Base-by-base conservation (phyloP, 2,888 invertebrate species). In the Sicus ferrugineus region DNA sequence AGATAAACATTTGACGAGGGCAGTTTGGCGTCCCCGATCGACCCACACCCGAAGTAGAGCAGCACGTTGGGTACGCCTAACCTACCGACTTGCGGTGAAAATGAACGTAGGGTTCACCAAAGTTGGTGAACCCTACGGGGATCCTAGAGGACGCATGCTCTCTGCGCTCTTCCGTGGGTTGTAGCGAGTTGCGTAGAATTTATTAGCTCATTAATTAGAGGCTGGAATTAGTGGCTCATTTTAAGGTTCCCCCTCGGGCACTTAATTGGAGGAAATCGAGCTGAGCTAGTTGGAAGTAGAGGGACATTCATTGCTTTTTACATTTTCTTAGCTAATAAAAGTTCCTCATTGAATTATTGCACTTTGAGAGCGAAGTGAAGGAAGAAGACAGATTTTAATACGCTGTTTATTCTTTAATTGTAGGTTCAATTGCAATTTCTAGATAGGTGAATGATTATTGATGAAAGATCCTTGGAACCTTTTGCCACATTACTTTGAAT, bases 201-300 rank as follows among this genome's bases (percentile, higher is more conserved):
- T 66, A 66, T 66, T 56, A 46, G 56, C 19, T 58, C 66, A 66
- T 66, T 66, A 66, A 58, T 58, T 66, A 58, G 58, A 19, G 56
- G 9, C 50, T 19, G 19, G 54, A 54, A 66, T 66, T 66, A 66
- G 66, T 66, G 66, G 58, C 56, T 56, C 66, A 58, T 66, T 66
- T 56, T 56, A 66, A 30, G 66, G 66, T 56, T 31, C 14, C 11
- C 11, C 50, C 11, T 14, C 5, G 14, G 3, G 42, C 14, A n/a
- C 16, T 42, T 16, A 16, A 42, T 42, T 42, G 11, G n/a, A n/a
- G n/a, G n/a, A n/a, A n/a, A n/a, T n/a, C n/a, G n/a, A n/a, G n/a
- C n/a, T n/a, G n/a, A n/a, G n/a, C n/a, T n/a, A n/a, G n/a, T n/a
- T n/a, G n/a, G n/a, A n/a, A n/a, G n/a, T n/a, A n/a, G n/a, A n/a